phyloP scores from a whole-genome alignment of 2,113 vertebrate species.

The Hemiprocne comata region DNA sequence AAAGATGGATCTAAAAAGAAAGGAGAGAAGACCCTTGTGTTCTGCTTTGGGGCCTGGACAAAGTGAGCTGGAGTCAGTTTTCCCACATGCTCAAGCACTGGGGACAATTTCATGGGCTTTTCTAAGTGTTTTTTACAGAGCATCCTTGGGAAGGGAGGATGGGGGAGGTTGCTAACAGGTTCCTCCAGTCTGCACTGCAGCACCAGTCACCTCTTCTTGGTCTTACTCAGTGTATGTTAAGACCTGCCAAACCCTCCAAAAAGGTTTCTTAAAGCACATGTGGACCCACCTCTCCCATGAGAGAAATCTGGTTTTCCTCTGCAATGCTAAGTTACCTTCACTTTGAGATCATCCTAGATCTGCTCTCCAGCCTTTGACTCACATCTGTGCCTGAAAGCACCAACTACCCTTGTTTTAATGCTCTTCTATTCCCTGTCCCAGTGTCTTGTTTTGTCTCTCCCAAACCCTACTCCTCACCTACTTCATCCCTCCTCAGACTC shows the following conservation, averaged over 20 bases:
- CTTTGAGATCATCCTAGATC: neutral
- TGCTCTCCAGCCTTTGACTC: neutral
- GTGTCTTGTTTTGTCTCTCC: neutral
- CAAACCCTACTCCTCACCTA: neutral
- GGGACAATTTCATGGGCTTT: neutral
- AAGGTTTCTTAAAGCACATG: neutral
- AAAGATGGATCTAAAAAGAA: neutral
- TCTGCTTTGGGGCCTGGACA: rapidly evolving
- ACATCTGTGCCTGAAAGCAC: neutral
- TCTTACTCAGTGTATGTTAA: neutral
- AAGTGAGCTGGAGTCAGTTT: neutral
- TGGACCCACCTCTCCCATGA: too few relatives aligned
- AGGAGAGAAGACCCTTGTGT: neutral
- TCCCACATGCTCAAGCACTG: rapidly evolving
- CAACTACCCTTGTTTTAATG: neutral
- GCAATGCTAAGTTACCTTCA: neutral
- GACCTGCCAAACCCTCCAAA: neutral
- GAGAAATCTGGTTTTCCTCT: neutral
- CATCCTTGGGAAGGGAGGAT: neutral
- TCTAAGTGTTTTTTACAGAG: neutral
- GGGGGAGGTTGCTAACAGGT: rapidly evolving
- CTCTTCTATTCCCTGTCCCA: neutral
- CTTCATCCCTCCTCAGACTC: neutral
- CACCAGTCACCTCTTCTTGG: neutral
- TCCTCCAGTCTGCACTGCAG: neutral